A percentile compares a stretch with the other conserved stretches of the same genome.
Evolutionary conservation across 2,113 vertebrate species (phyloP).

Genomic region (Caranx melampygus): DNA sequence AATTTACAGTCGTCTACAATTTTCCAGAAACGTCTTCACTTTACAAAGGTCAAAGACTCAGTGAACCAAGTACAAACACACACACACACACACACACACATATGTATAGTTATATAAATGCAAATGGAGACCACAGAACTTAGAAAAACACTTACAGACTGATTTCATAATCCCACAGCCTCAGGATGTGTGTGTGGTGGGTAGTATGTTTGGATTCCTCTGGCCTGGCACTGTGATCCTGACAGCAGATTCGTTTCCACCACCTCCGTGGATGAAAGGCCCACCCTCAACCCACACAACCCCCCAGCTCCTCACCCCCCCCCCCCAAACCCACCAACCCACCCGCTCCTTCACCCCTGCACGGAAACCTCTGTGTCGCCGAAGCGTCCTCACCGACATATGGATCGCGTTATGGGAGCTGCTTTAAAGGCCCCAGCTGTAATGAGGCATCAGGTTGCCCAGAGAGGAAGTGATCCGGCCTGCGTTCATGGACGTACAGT

Average conservation of each 20-base stretch:
- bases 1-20: too few species aligned
- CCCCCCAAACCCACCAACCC: not conserved
- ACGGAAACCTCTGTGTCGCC: constrained; percentile 29
- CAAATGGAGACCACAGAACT: constrained; percentile 10
- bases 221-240: constrained; percentile 41
- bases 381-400: constrained; percentile 46
- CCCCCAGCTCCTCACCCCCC: not conserved
- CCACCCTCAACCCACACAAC: constrained; percentile 4
- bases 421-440: constrained; percentile 41
- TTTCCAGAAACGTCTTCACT: not conserved
- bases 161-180: constrained; percentile 40
- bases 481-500: constrained; percentile 6
- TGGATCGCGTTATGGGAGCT: constrained; percentile 62
- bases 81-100: too few species aligned
- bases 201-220: constrained; percentile 54
- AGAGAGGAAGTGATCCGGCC: constrained; percentile 12
- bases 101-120: too few species aligned
- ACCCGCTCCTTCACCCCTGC: not conserved
- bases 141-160: constrained; percentile 16
- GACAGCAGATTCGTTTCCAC: constrained; percentile 55
- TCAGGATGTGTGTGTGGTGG: not conserved
- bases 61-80: too few species aligned
- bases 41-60: too few species aligned
- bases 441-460: constrained; percentile 59
- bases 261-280: constrained; percentile 61